Base-by-base conservation (phyloP, 2,888 invertebrate species). In the Nomada hirtipes region DNA sequence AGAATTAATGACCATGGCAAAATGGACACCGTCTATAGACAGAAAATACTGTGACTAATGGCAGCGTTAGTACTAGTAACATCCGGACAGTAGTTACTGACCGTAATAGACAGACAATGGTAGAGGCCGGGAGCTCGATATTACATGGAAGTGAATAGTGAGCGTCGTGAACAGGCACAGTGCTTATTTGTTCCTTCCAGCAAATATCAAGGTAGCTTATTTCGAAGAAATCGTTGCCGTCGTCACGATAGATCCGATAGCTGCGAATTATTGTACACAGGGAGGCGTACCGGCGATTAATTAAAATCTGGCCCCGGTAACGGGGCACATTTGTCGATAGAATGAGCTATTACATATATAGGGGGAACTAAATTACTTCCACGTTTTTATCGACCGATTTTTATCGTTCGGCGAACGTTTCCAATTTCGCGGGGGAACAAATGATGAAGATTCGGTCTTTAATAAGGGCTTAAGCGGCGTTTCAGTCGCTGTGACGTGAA, bases 101-200 rank as follows among this genome's bases (percentile, higher is more conserved):
- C 85, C 78, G 79, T 86, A 87, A 86, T 82, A 69, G 79, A 80
- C 85, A 69, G 82, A 73, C 85, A 86, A 87, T 86, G 75, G 82
- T 60, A 80, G 82, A 53, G 63, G 76, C 69, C 75, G 65, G 75
- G 42, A 71, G 71, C 63, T 74, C 73, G 85, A 85, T 85, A 87
- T 85, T 84, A 60, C 74, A 10, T 65, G 53, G 69, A 65, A 76
- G 73, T 61, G 83, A 84, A 82, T 78, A 68, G 77, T 59, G 84
- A 82, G 53, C 67, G 82, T 82, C 86, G 73, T 47, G 67, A 72
- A 44, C 84, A 82, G 74, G 55, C 83, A 72, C 70, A 4, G 36
- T 15, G 71, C 55, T 81, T 82, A 65, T 82, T 82, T 77, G 73
- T 83, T 68, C 64, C 67, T 59, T n/a, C 13, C 18, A 44, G 53